Percentiles rank a stretch among this genome's conserved stretches.
phyloP scores from a whole-genome alignment of 1,140 invertebrate genomes.

The Cotesia vestalis region DNA sequence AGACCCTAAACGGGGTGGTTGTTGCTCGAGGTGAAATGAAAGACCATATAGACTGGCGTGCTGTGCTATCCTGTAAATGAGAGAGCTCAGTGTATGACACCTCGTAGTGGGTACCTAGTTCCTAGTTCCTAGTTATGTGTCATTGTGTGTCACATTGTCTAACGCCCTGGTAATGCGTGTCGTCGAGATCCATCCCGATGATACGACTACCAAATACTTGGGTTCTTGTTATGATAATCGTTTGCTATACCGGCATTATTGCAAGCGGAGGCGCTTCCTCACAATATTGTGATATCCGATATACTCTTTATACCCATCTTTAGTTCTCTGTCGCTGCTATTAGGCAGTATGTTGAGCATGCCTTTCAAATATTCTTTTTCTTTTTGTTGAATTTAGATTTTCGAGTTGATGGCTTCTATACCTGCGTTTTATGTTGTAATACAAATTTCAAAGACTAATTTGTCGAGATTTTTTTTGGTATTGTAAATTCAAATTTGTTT shows the following conservation, averaged over 20 bases:
- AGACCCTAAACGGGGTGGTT: conserved; percentile 53
- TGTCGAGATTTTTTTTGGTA: no score
- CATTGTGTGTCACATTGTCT: no score
- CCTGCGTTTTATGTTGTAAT: no score
- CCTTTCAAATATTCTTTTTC: no score
- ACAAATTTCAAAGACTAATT: no score
- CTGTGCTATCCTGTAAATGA: background rate
- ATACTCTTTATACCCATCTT: conserved; percentile 16
- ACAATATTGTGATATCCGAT: conserved; percentile 61
- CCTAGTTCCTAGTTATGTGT: background rate
- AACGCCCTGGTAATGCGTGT: conserved; percentile 45
- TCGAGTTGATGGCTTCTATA: no score
- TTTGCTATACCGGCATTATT: conserved; percentile 43
- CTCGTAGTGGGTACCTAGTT: conserved; percentile 19
- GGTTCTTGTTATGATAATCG: conserved; percentile 62
- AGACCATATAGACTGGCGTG: background rate
- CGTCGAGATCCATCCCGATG: conserved; percentile 44
- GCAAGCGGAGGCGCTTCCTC: conserved; percentile 51
- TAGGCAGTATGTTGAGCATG: no score
- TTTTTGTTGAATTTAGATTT: no score
- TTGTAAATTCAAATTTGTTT: no score
- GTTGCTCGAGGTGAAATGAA: conserved; percentile 30
- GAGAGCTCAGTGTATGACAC: conserved; percentile 25
- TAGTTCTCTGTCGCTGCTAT: no score
- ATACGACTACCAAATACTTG: conserved; percentile 49